These are phyloP conservation scores for Periplaneta americana DNA, from an alignment of 1,140 invertebrate species.

Conservation along the genomic window DNA sequence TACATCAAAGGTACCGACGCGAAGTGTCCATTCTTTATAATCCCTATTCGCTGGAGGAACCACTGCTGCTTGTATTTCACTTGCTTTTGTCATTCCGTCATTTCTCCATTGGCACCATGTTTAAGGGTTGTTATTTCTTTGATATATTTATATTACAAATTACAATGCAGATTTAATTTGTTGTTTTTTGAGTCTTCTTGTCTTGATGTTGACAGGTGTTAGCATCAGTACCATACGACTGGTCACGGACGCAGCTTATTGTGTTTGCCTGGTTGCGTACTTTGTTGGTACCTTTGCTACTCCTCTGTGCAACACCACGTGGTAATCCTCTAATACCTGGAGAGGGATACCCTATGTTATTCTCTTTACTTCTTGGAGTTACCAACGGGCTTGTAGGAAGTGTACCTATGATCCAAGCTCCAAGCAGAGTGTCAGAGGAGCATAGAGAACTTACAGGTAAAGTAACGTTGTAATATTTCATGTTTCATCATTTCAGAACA, in stretches of 20 bases:
- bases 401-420: slow-evolving; percentile 86
- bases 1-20: no score
- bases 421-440: slow-evolving; percentile 71
- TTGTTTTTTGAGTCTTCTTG: no score
- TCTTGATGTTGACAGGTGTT: slow-evolving; percentile 50
- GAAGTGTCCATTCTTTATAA: no score
- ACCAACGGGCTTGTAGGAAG: slow-evolving; percentile 84
- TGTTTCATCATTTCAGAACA: no score
- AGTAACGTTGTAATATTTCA: no score
- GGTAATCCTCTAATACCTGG: slow-evolving; percentile 62
- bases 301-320: slow-evolving; percentile 72
- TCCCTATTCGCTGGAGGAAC: no score
- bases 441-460: slow-evolving; percentile 67
- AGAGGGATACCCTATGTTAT: slow-evolving; percentile 57
- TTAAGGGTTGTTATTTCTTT: no score
- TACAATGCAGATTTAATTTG: no score
- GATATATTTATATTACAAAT: no score
- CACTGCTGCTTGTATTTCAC: no score
- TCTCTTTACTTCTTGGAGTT: slow-evolving; percentile 68
- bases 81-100: no score
- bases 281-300: slow-evolving; percentile 70
- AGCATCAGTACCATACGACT: slow-evolving; percentile 73
- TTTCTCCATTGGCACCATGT: no score
- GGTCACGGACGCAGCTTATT: slow-evolving; percentile 68
- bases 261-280: slow-evolving; percentile 61